Percentiles rank a stretch among this genome's conserved stretches.
Conservation (phyloP, 2,113 vertebrate species). For the Nibea coibor region DNA sequence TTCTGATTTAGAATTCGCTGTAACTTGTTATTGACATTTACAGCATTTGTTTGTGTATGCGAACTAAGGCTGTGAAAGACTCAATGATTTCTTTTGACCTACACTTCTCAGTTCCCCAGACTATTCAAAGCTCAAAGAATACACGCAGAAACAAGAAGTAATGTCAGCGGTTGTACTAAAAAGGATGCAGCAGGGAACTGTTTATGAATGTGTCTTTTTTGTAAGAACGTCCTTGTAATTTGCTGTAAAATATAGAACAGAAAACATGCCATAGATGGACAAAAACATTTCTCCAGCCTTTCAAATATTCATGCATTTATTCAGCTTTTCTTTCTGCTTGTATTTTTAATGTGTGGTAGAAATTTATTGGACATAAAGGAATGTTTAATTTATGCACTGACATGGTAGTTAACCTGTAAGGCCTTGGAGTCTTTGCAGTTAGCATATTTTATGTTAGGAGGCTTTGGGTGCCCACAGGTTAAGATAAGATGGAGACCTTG, state of each 20-base stretch:
- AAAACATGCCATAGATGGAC: conserved; percentile 19
- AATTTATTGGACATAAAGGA: too few species aligned
- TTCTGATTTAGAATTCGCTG: conserved; percentile 39
- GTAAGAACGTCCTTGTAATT: conserved; percentile 28
- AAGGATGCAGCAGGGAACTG: conserved; percentile 13
- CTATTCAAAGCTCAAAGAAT: conserved; percentile 59
- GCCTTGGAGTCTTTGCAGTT: too few species aligned
- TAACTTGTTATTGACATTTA: conserved; percentile 57
- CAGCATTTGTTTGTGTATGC: conserved; percentile 41
- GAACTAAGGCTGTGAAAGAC: conserved; percentile 43
- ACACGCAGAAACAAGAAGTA: conserved; percentile 24
- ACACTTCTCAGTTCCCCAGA: conserved; percentile 9
- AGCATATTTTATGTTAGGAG: too few species aligned
- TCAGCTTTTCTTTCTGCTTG: conserved; percentile 8
- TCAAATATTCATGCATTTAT: conserved; percentile 20
- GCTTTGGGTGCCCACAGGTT: too few species aligned
- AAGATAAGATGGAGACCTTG: too few species aligned
- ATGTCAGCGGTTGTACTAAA: conserved; percentile 33
- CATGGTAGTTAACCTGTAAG: too few species aligned
- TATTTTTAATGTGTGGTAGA: neutral
- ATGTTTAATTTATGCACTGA: too few species aligned
- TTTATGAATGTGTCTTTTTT: conserved; percentile 43
- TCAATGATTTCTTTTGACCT: conserved; percentile 64
- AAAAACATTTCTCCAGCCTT: conserved; percentile 4
- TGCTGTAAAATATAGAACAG: conserved; percentile 19